phyloP scores from a whole-genome alignment of 2,797 vertebrate species.

The Buphagus erythrorhynchus region DNA sequence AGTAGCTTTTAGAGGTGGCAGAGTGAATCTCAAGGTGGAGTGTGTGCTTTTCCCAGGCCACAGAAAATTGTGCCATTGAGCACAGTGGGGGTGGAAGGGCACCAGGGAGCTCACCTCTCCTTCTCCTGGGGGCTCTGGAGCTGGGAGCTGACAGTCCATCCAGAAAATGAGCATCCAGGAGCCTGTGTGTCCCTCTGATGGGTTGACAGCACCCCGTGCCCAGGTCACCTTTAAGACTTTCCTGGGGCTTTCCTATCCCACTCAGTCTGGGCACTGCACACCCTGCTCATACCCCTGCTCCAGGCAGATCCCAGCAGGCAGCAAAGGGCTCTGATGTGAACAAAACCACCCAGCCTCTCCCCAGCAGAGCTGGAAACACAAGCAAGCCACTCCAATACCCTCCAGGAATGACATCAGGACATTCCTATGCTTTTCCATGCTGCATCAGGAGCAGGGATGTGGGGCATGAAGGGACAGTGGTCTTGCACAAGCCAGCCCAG shows the following conservation, averaged over 20 bases:
- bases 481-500: not conserved
- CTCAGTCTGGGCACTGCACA: not conserved
- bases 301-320: not conserved
- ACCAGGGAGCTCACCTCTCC: not conserved
- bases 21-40: not conserved
- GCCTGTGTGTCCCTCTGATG: not conserved
- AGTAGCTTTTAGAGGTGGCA: not conserved
- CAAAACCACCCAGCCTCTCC: not conserved
- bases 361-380: not conserved
- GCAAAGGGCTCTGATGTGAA: not conserved
- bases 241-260: not conserved
- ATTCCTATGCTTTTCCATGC: not conserved
- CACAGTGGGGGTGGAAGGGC: not conserved
- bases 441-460: not conserved
- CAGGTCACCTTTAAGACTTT: not conserved
- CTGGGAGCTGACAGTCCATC: not conserved
- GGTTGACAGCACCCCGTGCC: not conserved
- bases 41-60: not conserved
- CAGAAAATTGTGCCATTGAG: not conserved
- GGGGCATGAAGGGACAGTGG: not conserved
- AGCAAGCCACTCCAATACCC: not conserved
- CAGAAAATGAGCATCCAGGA: not conserved
- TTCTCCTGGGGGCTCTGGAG: not conserved
- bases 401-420: not conserved
- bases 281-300: fast-evolving